Conservation (phyloP, 2,888 invertebrate genomes). For the Idaea aversata region DNA sequence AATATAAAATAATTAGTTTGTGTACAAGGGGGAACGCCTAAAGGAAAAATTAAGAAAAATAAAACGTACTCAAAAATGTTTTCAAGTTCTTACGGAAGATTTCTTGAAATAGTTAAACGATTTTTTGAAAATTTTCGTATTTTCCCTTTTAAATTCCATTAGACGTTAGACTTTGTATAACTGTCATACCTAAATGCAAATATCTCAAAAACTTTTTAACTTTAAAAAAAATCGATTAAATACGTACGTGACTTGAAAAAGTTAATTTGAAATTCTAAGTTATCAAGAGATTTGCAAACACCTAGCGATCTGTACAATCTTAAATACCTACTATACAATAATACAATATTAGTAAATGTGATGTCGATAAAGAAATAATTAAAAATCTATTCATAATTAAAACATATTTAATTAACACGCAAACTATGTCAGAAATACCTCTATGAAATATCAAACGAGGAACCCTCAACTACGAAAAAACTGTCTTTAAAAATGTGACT, state of each 20-base stretch:
- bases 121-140: not conserved
- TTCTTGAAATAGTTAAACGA: not conserved
- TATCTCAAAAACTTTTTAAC: not conserved
- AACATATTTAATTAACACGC: not conserved
- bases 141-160: not conserved
- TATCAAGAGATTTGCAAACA: not conserved
- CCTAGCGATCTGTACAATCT: not conserved
- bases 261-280: not conserved
- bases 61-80: too few relatives aligned
- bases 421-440: not conserved
- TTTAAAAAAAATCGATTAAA: not conserved
- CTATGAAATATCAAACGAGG: not conserved
- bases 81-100: too few relatives aligned
- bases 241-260: not conserved
- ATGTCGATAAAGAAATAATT: not conserved
- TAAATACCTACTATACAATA: slow-evolving; percentile 1
- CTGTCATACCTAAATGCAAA: not conserved
- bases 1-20: too few relatives aligned
- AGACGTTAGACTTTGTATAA: not conserved
- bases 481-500: too few relatives aligned
- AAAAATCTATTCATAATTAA: not conserved
- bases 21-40: too few relatives aligned
- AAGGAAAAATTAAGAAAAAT: too few relatives aligned
- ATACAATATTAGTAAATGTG: not conserved
- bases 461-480: too few relatives aligned